Base-by-base conservation (phyloP, 2,888 invertebrate species). In the Auanema sp. region DNA sequence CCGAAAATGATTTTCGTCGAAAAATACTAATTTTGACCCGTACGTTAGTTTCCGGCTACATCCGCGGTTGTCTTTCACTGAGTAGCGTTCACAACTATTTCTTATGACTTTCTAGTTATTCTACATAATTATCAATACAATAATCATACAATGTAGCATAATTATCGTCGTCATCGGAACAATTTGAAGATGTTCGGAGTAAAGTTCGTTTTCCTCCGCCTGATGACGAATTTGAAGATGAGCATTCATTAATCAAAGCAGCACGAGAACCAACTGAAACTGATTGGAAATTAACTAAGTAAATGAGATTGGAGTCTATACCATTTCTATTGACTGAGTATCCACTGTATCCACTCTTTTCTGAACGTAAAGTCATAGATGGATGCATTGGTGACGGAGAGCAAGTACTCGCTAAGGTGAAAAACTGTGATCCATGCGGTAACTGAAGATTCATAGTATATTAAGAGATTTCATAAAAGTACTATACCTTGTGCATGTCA, bases 111-210 rank as follows among this genome's bases (percentile, higher is more conserved):
- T 33, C 33, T 33, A 33, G 47, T 47, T 18, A 47, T 47, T 47
- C 47, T 47, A 21, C 16, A 47, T 47, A 18, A 47, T 21, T 47
- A 47, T 16, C 47, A 47, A 16, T 47, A 21, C 47, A 47, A 47
- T 47, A 47, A 58, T 83, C 83, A 66, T 83, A 83, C 8, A 83
- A 69, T 1, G 81, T 83, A n/a, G 83, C 83, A 62, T 83, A 83
- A 58, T 83, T 77, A 25, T 80, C 78, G 23, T 70, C 72, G 49
- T 68, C 66, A 51, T 66, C 65, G 51, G 74, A 66, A 58, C 72
- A 68, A 43, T 74, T 71, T 56, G 74, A 68, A 42, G 65, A 60
- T 3, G 68, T 70, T 53, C 72, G 51, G 24, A 72, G 40, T 16
- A 72, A 63, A 2, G 72, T 69, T 12, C 66, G 59, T 49, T 72